phyloP scores from a whole-genome alignment of 2,113 vertebrate species.

The Ramphastos sulfuratus region DNA sequence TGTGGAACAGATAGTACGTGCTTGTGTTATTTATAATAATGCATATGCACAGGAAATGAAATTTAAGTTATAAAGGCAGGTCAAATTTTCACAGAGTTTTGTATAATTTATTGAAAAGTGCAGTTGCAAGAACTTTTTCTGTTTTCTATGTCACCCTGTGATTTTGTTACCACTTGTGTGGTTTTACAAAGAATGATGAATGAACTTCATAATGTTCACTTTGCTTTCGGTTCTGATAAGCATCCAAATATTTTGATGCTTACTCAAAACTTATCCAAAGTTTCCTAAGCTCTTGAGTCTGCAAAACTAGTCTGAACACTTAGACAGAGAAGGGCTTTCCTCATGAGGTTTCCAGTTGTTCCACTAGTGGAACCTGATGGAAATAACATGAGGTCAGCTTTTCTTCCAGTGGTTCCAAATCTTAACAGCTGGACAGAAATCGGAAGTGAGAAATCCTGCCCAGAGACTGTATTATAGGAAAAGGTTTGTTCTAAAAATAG shows the following conservation, averaged over 20 bases:
- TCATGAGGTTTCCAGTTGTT: constrained; percentile 65
- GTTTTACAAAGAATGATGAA: constrained; percentile 3
- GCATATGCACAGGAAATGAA: not conserved
- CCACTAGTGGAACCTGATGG: constrained; percentile 61
- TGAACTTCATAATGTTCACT: not conserved
- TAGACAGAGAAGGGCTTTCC: constrained; percentile 57
- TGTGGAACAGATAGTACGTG: not conserved
- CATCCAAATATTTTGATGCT: constrained; percentile 54
- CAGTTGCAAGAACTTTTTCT: not conserved
- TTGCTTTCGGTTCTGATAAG: constrained; percentile 39
- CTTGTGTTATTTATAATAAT: not conserved
- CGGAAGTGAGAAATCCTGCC: constrained; percentile 52
- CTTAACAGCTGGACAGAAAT: constrained; percentile 68
- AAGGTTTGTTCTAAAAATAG: constrained; percentile 48
- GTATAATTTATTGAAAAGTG: not conserved
- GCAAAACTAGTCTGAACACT: constrained; percentile 51
- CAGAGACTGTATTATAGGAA: constrained; percentile 48
- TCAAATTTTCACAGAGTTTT: not conserved
- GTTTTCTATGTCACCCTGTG: too few relatives aligned
- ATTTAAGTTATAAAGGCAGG: not conserved
- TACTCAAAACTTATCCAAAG: constrained; percentile 54
- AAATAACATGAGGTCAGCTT: constrained; percentile 69
- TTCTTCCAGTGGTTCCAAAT: constrained; percentile 63
- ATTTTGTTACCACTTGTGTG: not conserved
- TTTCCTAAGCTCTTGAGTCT: constrained; percentile 62